A percentile compares a stretch with the other conserved stretches of the same genome.
Evolutionary conservation across 2,113 vertebrate genomes (phyloP).

Genomic region (Tragulus kanchil): DNA sequence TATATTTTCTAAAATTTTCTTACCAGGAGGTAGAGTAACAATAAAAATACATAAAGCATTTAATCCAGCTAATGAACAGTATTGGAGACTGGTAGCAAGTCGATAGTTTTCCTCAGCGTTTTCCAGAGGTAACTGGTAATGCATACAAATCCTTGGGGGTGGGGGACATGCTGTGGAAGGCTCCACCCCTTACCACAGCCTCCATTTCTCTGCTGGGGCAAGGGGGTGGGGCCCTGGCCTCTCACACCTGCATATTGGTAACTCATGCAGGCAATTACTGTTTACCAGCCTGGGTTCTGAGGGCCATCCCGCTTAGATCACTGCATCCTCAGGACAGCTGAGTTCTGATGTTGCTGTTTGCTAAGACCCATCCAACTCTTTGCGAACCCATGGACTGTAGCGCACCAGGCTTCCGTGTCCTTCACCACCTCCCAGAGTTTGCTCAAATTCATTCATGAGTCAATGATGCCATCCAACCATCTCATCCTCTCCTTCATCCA

Average conservation of each 20-base stretch:
- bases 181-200: background rate
- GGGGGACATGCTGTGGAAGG: background rate
- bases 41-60: background rate
- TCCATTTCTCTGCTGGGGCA: background rate
- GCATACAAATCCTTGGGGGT: background rate
- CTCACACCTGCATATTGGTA: background rate
- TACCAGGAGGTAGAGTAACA: background rate
- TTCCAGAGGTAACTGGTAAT: background rate
- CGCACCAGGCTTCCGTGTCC: background rate
- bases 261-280: no score
- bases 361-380: background rate
- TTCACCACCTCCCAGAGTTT: background rate
- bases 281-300: background rate
- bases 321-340: background rate
- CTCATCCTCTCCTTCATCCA: background rate
- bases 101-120: background rate
- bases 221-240: background rate
- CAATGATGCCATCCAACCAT: background rate
- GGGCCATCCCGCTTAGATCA: background rate
- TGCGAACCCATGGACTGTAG: background rate
- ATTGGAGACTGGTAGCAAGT: background rate
- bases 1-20: background rate
- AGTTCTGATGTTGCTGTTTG: background rate
- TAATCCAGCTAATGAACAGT: background rate
- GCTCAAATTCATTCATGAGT: background rate